Evolutionary conservation across 2,797 vertebrate genomes (phyloP), one percentile per base, ranked within the genome.

Genomic region (Brachyrhaphis roseni): DNA sequence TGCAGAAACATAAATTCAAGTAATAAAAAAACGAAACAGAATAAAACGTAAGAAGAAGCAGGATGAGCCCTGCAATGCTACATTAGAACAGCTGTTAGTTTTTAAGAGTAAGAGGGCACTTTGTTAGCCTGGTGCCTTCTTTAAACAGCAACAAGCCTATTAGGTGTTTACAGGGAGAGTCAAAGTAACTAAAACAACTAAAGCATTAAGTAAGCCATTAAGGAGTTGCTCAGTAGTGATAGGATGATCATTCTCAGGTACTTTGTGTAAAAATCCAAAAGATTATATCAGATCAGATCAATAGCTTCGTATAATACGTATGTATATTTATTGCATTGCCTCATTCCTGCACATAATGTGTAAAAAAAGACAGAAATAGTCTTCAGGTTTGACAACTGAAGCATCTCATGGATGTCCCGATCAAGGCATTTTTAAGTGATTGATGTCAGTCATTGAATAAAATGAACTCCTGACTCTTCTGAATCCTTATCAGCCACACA

Each of bases 121-220:
- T 87, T 28, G 1, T 80, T 76, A 78, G 72, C 72, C 47, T 78
- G 85, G 57, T 66, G 70, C 75, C 16, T 18, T 83, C 77, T 34
- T 3, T 76, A 78, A 75, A 78, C 79, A 46, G 84, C 16, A 84
- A 74, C 43, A 26, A 26, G 10, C 11, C 39, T 70, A 71, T 82
- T 66, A 47, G 55, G 79, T 80, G 83, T 84, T 92, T 91, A 91
- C 85, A 92, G 91, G 86, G 84, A 87, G 87, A 90, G 83, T 87
- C 75, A 11, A 45, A 51, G 46, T 62, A 77, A 85, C 78, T 90
- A 75, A 79, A 86, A 79, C 71, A 80, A 73, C 84, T 74, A 73
- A 74, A 23, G 64, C 20, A 41, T 23, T 70, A 43, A 13, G 66
- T 39, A 23, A 68, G 36, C 2, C 36, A 4, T 41, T 68, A 68